Percentiles rank a stretch among this genome's conserved stretches.
phyloP scores from a whole-genome alignment of 2,113 vertebrate genomes.

The Pandion haliaetus region DNA sequence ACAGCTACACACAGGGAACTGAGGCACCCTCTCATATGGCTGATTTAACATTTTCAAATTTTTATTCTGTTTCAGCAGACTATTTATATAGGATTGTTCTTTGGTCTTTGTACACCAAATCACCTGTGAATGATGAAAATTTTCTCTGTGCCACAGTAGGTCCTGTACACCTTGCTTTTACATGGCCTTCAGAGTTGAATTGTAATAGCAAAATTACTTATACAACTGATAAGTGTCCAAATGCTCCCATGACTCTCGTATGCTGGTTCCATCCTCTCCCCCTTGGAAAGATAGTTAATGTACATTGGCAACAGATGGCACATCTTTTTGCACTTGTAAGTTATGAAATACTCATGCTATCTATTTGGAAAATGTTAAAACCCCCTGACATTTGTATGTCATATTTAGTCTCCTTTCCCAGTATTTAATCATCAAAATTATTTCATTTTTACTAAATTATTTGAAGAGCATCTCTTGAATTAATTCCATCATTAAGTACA shows the following conservation, averaged over 20 bases:
- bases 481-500: neutral
- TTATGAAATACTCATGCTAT: neutral
- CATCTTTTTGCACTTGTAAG: neutral
- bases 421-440: neutral
- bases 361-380: neutral
- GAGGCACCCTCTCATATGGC: neutral
- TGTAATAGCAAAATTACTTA: neutral
- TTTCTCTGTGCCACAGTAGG: neutral
- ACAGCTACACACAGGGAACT: neutral
- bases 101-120: neutral
- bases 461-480: neutral
- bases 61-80: neutral
- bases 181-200: neutral
- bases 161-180: neutral
- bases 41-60: neutral
- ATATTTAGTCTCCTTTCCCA: neutral
- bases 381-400: accelerated
- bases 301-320: neutral
- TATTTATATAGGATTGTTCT: neutral
- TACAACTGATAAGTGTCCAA: accelerated
- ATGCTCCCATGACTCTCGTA: neutral
- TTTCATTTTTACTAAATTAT: neutral
- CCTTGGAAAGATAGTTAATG: neutral
- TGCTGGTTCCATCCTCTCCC: neutral
- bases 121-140: neutral